These are phyloP conservation scores for Nomada ferruginata DNA, from an alignment of 2,888 invertebrate genomes.

Conservation along the genomic window DNA sequence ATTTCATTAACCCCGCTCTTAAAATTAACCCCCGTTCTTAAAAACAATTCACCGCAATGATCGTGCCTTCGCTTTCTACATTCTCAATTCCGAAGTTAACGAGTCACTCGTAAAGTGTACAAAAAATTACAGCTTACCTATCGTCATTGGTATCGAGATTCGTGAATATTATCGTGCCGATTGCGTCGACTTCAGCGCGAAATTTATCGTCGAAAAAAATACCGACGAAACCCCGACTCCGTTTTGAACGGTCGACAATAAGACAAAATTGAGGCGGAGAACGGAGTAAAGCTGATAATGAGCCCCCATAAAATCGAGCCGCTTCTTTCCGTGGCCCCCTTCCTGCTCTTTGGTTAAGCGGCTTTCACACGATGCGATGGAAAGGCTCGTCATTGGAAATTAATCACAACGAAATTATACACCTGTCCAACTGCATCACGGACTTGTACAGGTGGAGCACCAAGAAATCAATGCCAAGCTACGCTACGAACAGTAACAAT, in stretches of 20 bases:
- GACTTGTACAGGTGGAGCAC: no score
- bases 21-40: not conserved
- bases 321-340: conserved; percentile 63
- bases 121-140: not conserved
- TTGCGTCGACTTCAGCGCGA: conserved; percentile 9
- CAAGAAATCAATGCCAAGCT: no score
- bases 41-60: not conserved
- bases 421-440: not conserved
- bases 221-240: conserved; percentile 39
- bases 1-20: conserved; percentile 34
- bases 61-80: conserved; percentile 40
- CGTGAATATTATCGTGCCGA: conserved; percentile 22
- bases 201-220: conserved; percentile 40
- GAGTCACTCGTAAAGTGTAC: not conserved
- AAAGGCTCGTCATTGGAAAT: not conserved
- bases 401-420: conserved; percentile 24
- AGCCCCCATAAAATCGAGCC: conserved; percentile 68
- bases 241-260: conserved; percentile 50
- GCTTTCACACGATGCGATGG: conserved; percentile 54
- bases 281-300: conserved; percentile 62
- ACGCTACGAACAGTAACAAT: no score
- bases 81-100: not conserved
- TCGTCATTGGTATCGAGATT: not conserved
- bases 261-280: conserved; percentile 55
- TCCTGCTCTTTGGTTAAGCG: conserved; percentile 50